These are phyloP conservation scores for Abrostola tripartita DNA, from an alignment of 2,888 invertebrate genomes.

Conservation along the genomic window DNA sequence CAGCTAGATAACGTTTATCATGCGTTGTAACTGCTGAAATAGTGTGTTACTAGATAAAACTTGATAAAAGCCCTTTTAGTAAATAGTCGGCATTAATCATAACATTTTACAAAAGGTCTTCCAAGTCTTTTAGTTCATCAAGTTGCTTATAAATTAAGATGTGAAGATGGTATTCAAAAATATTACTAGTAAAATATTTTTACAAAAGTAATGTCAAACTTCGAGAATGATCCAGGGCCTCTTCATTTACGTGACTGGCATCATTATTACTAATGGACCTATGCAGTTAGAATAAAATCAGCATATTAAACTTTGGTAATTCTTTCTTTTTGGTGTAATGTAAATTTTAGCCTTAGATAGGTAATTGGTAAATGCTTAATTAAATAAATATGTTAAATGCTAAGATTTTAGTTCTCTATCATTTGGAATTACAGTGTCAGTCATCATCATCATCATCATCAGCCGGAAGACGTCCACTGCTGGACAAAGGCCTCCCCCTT, in stretches of 20 bases:
- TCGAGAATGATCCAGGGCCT: conserved; percentile 23
- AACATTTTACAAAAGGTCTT: not conserved
- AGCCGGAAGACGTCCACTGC: too few species aligned
- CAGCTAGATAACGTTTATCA: conserved; percentile 16
- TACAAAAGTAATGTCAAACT: conserved; percentile 23
- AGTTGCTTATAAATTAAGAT: not conserved
- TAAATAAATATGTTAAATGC: too few species aligned
- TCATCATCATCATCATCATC: too few species aligned
- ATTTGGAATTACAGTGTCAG: too few species aligned
- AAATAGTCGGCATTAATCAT: not conserved
- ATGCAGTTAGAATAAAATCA: conserved; percentile 21
- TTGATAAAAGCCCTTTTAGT: not conserved
- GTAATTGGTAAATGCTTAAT: too few species aligned
- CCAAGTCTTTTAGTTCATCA: too few species aligned
- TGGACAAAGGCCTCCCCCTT: too few species aligned
- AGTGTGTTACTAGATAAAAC: conserved; percentile 6
- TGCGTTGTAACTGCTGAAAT: not conserved
- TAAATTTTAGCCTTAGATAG: too few species aligned
- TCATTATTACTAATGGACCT: conserved; percentile 21
- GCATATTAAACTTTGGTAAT: conserved; percentile 5
- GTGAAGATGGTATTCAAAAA: not conserved
- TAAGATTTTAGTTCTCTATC: not conserved
- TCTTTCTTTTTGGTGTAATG: not conserved
- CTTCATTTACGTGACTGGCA: conserved; percentile 43
- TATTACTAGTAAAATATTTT: conserved; percentile 25